Percentiles rank a stretch among this genome's conserved stretches.
Evolutionary conservation across 2,888 invertebrate genomes (phyloP).

Genomic region (Ormyrus pomaceus): DNA sequence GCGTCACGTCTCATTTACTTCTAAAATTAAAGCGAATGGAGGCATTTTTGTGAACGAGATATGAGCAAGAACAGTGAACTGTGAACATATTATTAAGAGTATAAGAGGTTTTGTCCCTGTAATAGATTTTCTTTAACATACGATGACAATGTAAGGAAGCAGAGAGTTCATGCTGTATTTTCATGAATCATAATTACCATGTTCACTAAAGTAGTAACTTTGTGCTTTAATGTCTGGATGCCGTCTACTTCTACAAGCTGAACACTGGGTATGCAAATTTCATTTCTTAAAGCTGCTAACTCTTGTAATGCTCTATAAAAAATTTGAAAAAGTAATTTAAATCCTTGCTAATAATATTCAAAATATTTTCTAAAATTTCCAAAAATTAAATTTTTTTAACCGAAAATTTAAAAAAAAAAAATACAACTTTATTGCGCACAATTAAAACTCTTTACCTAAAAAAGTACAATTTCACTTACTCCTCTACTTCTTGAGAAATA

Average conservation of each 20-base stretch:
- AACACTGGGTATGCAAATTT: slow-evolving; percentile 48
- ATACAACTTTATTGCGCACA: background rate
- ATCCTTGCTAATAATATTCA: slow-evolving; percentile 1
- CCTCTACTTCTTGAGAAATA: slow-evolving; percentile 57
- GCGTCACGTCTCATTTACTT: background rate
- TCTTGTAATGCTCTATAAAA: slow-evolving; percentile 50
- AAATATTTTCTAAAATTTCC: background rate
- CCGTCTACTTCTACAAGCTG: slow-evolving; percentile 36
- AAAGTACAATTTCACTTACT: slow-evolving; percentile 44
- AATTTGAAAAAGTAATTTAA: background rate
- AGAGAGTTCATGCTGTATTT: background rate
- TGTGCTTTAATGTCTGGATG: slow-evolving; percentile 52
- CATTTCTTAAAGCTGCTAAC: slow-evolving; percentile 39
- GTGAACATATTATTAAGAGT: background rate
- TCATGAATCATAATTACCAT: slow-evolving; percentile 39
- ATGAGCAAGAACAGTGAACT: slow-evolving; percentile 9
- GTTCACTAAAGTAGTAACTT: slow-evolving; percentile 48
- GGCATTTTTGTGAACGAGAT: slow-evolving; percentile 7
- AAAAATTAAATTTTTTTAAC: too few species aligned
- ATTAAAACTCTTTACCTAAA: background rate
- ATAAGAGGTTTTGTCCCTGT: slow-evolving; percentile 10
- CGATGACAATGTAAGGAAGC: background rate
- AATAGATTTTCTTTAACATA: background rate
- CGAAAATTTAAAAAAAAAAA: background rate
- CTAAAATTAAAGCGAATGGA: slow-evolving; percentile 29